A percentile compares a stretch with the other conserved stretches of the same genome.
phyloP scores from a whole-genome alignment of 1,140 invertebrate species.

The Apis cerana region DNA sequence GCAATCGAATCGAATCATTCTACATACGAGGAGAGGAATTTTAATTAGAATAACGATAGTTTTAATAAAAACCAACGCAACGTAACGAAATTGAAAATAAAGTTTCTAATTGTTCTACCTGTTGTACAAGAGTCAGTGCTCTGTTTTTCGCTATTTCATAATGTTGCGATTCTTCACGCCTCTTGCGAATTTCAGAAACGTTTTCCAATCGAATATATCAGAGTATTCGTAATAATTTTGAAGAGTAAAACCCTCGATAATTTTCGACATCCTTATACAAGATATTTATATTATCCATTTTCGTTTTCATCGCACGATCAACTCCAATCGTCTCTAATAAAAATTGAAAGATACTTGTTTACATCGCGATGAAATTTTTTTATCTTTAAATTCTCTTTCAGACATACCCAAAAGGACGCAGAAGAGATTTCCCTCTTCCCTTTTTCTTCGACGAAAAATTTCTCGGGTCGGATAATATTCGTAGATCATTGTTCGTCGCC shows the following conservation, averaged over 20 bases:
- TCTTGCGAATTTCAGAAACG: background rate
- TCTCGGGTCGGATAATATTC: background rate
- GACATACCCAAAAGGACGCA: too few relatives aligned
- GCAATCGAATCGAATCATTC: background rate
- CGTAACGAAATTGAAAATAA: slow-evolving; percentile 19
- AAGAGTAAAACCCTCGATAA: too few relatives aligned
- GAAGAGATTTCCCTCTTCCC: too few relatives aligned
- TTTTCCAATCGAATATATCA: background rate
- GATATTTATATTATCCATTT: background rate
- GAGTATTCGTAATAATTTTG: too few relatives aligned
- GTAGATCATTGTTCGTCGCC: slow-evolving; percentile 3
- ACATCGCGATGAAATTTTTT: background rate
- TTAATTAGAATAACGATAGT: background rate
- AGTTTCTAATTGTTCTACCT: background rate
- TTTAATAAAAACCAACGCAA: background rate
- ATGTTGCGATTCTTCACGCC: slow-evolving; percentile 17
- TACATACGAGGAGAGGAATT: background rate
- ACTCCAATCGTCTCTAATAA: background rate
- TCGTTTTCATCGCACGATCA: background rate
- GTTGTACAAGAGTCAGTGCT: background rate
- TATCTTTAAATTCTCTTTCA: background rate
- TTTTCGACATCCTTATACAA: too few relatives aligned
- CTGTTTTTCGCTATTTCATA: slow-evolving; percentile 27
- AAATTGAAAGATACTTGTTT: background rate
- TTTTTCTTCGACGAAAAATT: background rate